Percentiles rank a stretch among this genome's conserved stretches.
These are phyloP conservation scores for Rapana venosa DNA, from an alignment of 2,888 invertebrate species.

Conservation along the genomic window DNA sequence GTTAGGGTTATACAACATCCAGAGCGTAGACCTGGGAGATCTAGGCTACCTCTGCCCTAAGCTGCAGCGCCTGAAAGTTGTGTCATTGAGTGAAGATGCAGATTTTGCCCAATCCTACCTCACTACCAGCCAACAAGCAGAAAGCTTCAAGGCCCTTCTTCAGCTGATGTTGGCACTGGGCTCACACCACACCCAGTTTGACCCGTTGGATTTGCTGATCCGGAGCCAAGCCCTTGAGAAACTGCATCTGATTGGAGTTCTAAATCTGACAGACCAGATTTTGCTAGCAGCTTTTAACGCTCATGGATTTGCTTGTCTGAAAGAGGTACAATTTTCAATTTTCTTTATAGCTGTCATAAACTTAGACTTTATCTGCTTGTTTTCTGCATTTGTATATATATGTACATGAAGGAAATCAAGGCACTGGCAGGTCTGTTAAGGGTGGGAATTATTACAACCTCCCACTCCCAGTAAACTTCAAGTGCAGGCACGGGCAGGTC, in stretches of 20 bases:
- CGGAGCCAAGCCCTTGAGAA: slow-evolving; percentile 43
- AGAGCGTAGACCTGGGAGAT: slow-evolving; percentile 49
- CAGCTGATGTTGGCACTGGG: slow-evolving; percentile 46
- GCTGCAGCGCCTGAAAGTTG: slow-evolving; percentile 47
- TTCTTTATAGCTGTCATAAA: too few species aligned
- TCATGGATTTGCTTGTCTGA: slow-evolving; percentile 43
- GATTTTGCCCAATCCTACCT: slow-evolving; percentile 40
- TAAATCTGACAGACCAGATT: slow-evolving; percentile 45
- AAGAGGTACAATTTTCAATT: neutral
- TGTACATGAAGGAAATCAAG: too few species aligned
- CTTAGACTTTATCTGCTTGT: too few species aligned
- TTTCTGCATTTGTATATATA: too few species aligned
- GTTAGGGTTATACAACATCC: slow-evolving; percentile 50
- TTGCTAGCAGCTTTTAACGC: slow-evolving; percentile 30
- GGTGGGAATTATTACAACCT: too few species aligned
- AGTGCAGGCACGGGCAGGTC: too few species aligned
- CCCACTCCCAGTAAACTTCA: too few species aligned
- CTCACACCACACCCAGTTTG: slow-evolving; percentile 39
- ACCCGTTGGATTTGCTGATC: slow-evolving; percentile 38
- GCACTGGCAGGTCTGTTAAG: too few species aligned
- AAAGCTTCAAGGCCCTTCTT: slow-evolving; percentile 33
- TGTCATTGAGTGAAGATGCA: slow-evolving; percentile 42
- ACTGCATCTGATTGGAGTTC: slow-evolving; percentile 46
- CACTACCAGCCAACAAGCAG: slow-evolving; percentile 16
- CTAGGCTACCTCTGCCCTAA: slow-evolving; percentile 52